Base-by-base conservation (phyloP, 2,113 vertebrate genomes). In the Girardinichthys multiradiatus region DNA sequence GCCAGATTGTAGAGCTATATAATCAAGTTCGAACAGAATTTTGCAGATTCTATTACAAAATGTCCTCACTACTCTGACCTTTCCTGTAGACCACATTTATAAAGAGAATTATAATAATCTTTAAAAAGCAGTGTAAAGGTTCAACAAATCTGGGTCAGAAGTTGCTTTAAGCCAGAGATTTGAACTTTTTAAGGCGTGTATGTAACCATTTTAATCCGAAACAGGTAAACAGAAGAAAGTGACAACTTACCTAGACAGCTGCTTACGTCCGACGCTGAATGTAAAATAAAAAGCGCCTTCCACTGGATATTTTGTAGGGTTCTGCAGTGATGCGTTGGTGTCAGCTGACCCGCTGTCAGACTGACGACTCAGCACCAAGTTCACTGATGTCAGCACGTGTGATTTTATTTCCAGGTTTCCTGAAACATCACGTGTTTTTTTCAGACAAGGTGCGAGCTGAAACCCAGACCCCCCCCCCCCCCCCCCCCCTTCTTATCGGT, bases 331-430 rank as follows among this genome's bases (percentile, higher is more conserved):
- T 12, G 21, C 15, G 17, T 13, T 2, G 8, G 28, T 7, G 71
- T 90, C 89, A 87, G 76, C 88, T 88, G 88, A 88, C 65, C 2
- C 0, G 14, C 2, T 2, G 26, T 15, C 65, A 68, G 17, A 61
- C 58, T 77, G 74, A 4, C 30, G 30, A 86, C 63, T 91, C 86
- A 81, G 87, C 89, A 70, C 2, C 8, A 21, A 5, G 11, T 6
- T 0, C 0, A 71, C 54, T 72, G 70, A 75, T 1, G 82, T 83
- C 83, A 80, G 77, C 74, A 33, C 19, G 3, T 42, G 48, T 6
- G 12, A 1, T 21, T 70, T 64, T 64, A 51, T 37, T 67, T 27
- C 17, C 68, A 57, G 1, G n/a, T 60, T 65, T 57, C 31, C 24
- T 7, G 37, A n/a, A 5, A 13, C 5, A 1, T 62, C 79, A 72